Evolutionary conservation across 2,888 invertebrate species (phyloP).

Genomic region (Abrostola triplasia): DNA sequence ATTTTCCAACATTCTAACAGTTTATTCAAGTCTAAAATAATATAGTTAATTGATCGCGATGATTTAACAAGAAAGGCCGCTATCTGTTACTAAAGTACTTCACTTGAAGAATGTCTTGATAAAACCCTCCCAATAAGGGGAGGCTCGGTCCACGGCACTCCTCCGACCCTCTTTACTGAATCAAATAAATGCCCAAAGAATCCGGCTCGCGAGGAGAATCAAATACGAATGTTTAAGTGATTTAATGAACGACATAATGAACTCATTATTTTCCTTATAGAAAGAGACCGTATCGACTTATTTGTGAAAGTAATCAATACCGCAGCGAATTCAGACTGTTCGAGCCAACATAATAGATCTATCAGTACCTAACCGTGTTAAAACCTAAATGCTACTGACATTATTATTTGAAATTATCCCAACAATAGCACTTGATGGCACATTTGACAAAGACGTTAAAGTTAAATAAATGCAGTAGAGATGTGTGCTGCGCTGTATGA

Average conservation of each 20-base stretch:
- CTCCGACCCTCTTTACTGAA: conserved; percentile 37
- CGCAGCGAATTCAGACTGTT: not conserved
- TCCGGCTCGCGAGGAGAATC: conserved; percentile 15
- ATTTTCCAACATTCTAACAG: no score
- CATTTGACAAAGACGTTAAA: no score
- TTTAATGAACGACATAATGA: conserved; percentile 43
- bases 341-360: no score
- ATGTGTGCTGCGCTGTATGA: no score
- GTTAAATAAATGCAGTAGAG: no score
- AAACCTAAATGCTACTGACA: no score
- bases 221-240: conserved; percentile 47
- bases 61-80: not conserved
- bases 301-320: conserved; percentile 6
- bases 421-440: no score
- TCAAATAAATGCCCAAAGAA: conserved; percentile 43
- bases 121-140: conserved; percentile 6
- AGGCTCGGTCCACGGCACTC: conserved; percentile 9
- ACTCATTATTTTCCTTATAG: conserved; percentile 36
- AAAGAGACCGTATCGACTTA: conserved; percentile 7
- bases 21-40: not conserved
- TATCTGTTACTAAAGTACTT: not conserved
- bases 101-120: conserved; percentile 8
- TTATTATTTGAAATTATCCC: no score
- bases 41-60: not conserved
- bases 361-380: no score